phyloP scores from a whole-genome alignment of 1,140 invertebrate genomes.

The Pogonognathellus flavescens region DNA sequence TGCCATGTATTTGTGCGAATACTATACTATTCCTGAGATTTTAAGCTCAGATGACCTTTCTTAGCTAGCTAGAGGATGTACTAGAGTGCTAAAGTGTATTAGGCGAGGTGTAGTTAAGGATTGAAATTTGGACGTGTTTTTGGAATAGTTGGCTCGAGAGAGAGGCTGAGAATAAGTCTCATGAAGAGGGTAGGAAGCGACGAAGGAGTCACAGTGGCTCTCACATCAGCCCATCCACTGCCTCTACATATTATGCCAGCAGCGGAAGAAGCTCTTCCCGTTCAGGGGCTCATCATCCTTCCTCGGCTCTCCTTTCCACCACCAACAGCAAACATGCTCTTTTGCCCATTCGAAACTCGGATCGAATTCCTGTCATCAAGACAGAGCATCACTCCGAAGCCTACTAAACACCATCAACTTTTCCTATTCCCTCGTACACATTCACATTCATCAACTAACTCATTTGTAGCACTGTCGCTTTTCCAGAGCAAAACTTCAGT shows the following conservation, averaged over 20 bases:
- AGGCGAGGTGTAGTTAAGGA: slow-evolving; percentile 43
- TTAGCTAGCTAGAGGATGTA: slow-evolving; percentile 29
- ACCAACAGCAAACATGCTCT: slow-evolving; percentile 48
- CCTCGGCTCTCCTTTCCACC: slow-evolving; percentile 39
- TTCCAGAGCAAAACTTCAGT: neutral
- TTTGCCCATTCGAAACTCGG: slow-evolving; percentile 41
- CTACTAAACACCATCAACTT: slow-evolving; percentile 6
- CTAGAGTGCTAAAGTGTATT: slow-evolving; percentile 12
- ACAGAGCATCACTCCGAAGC: slow-evolving; percentile 41
- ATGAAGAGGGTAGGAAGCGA: slow-evolving; percentile 49
- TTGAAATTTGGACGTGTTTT: slow-evolving; percentile 50
- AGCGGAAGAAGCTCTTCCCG: slow-evolving; percentile 46
- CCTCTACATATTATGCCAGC: slow-evolving; percentile 37
- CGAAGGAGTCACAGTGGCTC: slow-evolving; percentile 48
- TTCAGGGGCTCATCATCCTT: slow-evolving; percentile 39
- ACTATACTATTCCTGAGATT: neutral
- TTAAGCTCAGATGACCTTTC: slow-evolving; percentile 14
- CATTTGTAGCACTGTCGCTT: slow-evolving; percentile 2
- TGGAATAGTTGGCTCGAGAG: slow-evolving; percentile 49
- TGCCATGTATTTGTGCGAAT: neutral
- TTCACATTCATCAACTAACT: neutral
- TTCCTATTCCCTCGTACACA: slow-evolving; percentile 25
- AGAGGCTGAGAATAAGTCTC: slow-evolving; percentile 47
- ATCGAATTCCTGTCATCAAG: slow-evolving; percentile 46
- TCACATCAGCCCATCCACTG: slow-evolving; percentile 46